Evolutionary conservation across 1,140 invertebrate species (phyloP).

Genomic region (Drosophila guanche): DNA sequence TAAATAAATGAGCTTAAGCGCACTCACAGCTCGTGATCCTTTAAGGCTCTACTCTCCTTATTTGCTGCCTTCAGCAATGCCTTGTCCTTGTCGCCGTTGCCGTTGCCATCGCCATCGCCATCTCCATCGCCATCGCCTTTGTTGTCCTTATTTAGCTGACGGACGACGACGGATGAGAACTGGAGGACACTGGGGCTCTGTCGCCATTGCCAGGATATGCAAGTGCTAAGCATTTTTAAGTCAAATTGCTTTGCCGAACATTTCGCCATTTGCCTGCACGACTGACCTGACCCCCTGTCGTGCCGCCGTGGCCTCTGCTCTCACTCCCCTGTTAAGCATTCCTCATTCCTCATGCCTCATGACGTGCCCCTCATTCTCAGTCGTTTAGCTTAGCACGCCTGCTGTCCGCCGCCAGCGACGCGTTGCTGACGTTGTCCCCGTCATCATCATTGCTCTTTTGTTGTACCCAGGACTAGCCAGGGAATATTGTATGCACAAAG

Average conservation of each 20-base stretch:
- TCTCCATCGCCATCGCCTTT: slow-evolving; percentile 31
- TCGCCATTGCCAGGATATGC: slow-evolving; percentile 60
- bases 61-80: slow-evolving; percentile 42
- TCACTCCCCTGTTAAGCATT: slow-evolving; percentile 1
- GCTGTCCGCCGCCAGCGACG: slow-evolving; percentile 44
- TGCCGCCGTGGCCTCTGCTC: background rate
- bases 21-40: slow-evolving; percentile 71
- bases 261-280: slow-evolving; percentile 62
- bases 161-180: slow-evolving; percentile 19
- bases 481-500: too few relatives aligned
- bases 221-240: slow-evolving; percentile 83
- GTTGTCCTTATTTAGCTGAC: slow-evolving; percentile 65
- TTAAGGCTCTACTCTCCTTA: slow-evolving; percentile 67
- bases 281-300: slow-evolving; percentile 37
- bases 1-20: slow-evolving; percentile 83
- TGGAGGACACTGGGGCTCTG: slow-evolving; percentile 1
- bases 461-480: slow-evolving; percentile 13
- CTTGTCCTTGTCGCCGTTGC: slow-evolving; percentile 32
- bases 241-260: slow-evolving; percentile 77
- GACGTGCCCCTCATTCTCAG: background rate
- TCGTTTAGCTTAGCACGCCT: slow-evolving; percentile 27
- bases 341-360: background rate
- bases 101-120: slow-evolving; percentile 26
- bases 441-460: slow-evolving; percentile 47
- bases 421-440: slow-evolving; percentile 51